Percentiles rank a stretch among this genome's conserved stretches.
phyloP scores from a whole-genome alignment of 1,140 invertebrate genomes.

The Linepithema humile region DNA sequence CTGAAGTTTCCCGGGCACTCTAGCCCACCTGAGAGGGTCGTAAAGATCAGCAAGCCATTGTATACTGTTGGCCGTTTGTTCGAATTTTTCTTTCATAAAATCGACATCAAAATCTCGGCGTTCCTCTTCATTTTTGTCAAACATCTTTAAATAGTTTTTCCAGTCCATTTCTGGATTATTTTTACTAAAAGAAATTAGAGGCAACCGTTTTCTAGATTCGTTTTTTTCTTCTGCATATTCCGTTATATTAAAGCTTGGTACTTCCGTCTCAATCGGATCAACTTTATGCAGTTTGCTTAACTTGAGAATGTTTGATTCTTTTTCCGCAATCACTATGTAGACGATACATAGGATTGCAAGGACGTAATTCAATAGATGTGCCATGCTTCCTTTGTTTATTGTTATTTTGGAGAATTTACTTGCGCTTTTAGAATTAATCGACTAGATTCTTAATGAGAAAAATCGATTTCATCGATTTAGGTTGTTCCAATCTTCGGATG shows the following conservation, averaged over 20 bases:
- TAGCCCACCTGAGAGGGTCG: conserved; percentile 88
- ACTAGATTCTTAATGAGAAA: conserved; percentile 23
- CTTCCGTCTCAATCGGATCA: background rate
- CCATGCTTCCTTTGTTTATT: conserved; percentile 45
- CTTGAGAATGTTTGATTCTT: conserved; percentile 77
- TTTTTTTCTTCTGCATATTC: conserved; percentile 25
- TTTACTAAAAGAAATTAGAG: conserved; percentile 74
- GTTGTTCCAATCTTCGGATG: background rate
- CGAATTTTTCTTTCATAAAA: conserved; percentile 78
- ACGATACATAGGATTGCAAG: background rate
- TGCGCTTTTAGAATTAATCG: background rate
- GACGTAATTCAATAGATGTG: background rate
- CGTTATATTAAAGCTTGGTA: conserved; percentile 54
- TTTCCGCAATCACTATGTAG: conserved; percentile 27
- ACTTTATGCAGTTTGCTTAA: conserved; percentile 67
- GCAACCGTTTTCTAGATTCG: conserved; percentile 24
- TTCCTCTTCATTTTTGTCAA: conserved; percentile 68
- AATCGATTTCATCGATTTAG: conserved; percentile 54
- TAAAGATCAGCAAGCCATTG: conserved; percentile 87
- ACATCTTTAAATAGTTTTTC: conserved; percentile 76
- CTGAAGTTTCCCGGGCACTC: conserved; percentile 80
- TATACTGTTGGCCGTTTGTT: conserved; percentile 82
- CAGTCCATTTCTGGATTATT: conserved; percentile 82
- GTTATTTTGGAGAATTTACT: background rate
- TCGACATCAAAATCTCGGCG: conserved; percentile 76